These are phyloP conservation scores for Delia radicum DNA, from an alignment of 1,140 invertebrate genomes.

Conservation along the genomic window DNA sequence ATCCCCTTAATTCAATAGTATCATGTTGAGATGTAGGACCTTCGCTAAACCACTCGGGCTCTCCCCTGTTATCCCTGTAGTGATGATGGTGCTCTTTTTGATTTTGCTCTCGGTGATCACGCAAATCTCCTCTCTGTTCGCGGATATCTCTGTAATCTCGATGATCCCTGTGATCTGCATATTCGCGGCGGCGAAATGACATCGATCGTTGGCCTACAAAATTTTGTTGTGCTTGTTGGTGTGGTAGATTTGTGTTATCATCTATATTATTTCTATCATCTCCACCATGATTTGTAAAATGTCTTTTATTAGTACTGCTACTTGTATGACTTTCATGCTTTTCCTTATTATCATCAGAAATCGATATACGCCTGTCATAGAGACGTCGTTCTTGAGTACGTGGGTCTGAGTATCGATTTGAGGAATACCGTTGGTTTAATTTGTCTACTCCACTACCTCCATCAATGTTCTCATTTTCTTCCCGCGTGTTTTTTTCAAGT, in stretches of 20 bases:
- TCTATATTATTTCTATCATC: background rate
- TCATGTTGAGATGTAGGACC: slow-evolving; percentile 88
- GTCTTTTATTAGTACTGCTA: background rate
- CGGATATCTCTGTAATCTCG: slow-evolving; percentile 7
- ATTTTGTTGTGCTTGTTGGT: background rate
- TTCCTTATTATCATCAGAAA: background rate
- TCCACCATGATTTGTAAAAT: background rate
- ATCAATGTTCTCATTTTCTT: slow-evolving; percentile 33
- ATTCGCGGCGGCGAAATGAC: background rate
- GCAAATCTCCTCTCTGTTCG: background rate
- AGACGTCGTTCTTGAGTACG: background rate
- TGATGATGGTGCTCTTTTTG: slow-evolving; percentile 52
- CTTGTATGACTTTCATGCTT: background rate
- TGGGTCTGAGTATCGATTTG: background rate
- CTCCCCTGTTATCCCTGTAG: slow-evolving; percentile 60
- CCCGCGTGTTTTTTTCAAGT: slow-evolving; percentile 26
- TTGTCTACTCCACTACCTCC: background rate
- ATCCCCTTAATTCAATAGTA: slow-evolving; percentile 90
- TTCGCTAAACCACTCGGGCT: slow-evolving; percentile 78
- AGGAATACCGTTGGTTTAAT: background rate
- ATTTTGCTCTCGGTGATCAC: background rate
- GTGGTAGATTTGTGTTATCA: background rate
- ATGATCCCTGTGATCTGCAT: background rate
- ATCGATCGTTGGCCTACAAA: background rate
- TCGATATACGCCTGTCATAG: background rate